These are phyloP conservation scores for Xylota segnis DNA, from an alignment of 2,888 invertebrate species.

Conservation along the genomic window DNA sequence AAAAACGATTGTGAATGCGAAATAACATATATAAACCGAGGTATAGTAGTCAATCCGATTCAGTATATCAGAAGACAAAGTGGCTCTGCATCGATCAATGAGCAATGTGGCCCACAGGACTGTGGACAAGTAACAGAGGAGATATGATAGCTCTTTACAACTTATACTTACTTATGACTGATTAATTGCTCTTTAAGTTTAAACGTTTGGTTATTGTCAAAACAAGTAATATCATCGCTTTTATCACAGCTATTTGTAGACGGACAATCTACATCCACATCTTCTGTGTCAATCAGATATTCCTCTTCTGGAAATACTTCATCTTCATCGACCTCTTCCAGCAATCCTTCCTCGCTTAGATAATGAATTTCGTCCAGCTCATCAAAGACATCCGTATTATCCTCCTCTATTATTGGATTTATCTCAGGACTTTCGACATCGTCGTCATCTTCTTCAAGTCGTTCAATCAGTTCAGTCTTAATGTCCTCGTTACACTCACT, in stretches of 20 bases:
- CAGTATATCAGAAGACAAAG: too few species aligned
- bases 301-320: slow-evolving; percentile 29
- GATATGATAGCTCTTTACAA: too few species aligned
- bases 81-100: too few species aligned
- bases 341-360: slow-evolving; percentile 4
- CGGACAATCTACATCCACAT: not conserved
- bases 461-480: not conserved
- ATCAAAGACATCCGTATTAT: not conserved
- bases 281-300: slow-evolving; percentile 22
- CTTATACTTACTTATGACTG: slow-evolving; percentile 55
- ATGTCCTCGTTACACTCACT: not conserved
- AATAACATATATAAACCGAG: too few species aligned
- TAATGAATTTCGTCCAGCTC: slow-evolving; percentile 22
- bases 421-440: not conserved
- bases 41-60: too few species aligned
- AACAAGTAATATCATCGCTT: slow-evolving; percentile 4
- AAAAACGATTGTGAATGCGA: too few species aligned
- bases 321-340: slow-evolving; percentile 18
- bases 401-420: not conserved
- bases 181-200: slow-evolving; percentile 39
- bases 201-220: slow-evolving; percentile 48
- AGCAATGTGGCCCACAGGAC: too few species aligned
- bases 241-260: not conserved
- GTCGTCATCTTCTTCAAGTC: slow-evolving; percentile 7
- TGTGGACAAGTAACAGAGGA: too few species aligned